These are phyloP conservation scores for Anaspis maculata DNA, from an alignment of 2,888 invertebrate species.

Conservation along the genomic window DNA sequence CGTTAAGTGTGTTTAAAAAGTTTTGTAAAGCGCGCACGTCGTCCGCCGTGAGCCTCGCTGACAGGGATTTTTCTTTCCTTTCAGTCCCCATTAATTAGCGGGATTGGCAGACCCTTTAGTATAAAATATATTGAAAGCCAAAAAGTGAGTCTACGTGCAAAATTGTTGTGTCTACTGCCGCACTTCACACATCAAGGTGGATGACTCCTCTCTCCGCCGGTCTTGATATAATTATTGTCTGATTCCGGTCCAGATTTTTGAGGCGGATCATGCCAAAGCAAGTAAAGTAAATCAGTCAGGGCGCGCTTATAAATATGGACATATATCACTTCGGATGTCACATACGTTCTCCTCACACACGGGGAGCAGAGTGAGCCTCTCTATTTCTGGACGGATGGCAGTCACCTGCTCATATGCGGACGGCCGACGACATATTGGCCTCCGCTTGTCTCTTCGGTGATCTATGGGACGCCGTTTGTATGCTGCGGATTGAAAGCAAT, in stretches of 20 bases:
- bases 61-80: too few species aligned
- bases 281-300: conserved; percentile 9
- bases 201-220: too few species aligned
- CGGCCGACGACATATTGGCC: conserved; percentile 24
- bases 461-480: conserved; percentile 27
- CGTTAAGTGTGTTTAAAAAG: background rate
- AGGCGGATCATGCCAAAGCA: conserved; percentile 7
- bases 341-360: too few species aligned
- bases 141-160: too few species aligned
- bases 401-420: conserved; percentile 28
- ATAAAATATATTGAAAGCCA: too few species aligned
- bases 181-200: conserved; percentile 3
- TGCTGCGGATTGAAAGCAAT: conserved; percentile 11
- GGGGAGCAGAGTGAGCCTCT: too few species aligned
- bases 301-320: conserved; percentile 10
- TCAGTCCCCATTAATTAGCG: too few species aligned
- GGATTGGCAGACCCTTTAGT: too few species aligned
- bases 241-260: conserved; percentile 5
- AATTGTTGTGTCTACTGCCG: background rate
- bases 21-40: conserved; percentile 1
- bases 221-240: conserved; percentile 8
- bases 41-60: background rate
- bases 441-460: conserved; percentile 22
- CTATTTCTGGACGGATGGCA: conserved; percentile 3
- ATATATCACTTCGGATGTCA: conserved; percentile 7